These are phyloP conservation scores for Galeopterus variegatus DNA, from an alignment of 2,113 vertebrate species.

Conservation along the genomic window DNA sequence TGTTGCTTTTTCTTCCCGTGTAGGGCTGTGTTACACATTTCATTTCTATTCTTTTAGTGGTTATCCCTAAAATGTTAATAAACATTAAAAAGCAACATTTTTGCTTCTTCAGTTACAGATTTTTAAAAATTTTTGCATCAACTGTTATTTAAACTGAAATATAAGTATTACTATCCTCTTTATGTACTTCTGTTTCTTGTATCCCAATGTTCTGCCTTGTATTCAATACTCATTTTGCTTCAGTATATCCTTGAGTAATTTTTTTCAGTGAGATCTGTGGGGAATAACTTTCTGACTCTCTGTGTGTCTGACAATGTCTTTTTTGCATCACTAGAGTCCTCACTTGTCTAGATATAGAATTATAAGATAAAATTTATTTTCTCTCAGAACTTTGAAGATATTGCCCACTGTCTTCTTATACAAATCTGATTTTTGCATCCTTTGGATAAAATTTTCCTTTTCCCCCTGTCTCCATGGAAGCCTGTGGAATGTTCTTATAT, in stretches of 20 bases:
- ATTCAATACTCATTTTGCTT: background rate
- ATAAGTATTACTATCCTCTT: background rate
- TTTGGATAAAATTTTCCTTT: background rate
- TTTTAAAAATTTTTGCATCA: background rate
- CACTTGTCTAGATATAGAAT: background rate
- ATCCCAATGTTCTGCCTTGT: background rate
- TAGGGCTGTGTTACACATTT: background rate
- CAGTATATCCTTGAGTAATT: background rate
- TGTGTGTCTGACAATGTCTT: background rate
- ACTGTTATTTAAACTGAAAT: background rate
- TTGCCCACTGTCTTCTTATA: background rate
- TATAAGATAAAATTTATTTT: background rate
- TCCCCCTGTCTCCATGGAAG: background rate
- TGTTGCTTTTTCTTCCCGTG: background rate
- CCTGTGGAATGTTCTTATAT: constrained; percentile 21
- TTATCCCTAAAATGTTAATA: background rate
- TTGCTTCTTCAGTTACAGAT: background rate
- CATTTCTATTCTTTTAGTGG: constrained; percentile 6
- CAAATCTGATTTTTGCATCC: background rate
- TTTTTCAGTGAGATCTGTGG: background rate
- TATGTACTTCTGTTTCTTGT: background rate
- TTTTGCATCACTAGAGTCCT: background rate
- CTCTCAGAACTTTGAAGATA: background rate
- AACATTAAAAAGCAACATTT: background rate
- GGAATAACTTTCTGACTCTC: background rate